Evolutionary conservation across 2,113 vertebrate species (phyloP).

Genomic region (Noctilio leporinus): DNA sequence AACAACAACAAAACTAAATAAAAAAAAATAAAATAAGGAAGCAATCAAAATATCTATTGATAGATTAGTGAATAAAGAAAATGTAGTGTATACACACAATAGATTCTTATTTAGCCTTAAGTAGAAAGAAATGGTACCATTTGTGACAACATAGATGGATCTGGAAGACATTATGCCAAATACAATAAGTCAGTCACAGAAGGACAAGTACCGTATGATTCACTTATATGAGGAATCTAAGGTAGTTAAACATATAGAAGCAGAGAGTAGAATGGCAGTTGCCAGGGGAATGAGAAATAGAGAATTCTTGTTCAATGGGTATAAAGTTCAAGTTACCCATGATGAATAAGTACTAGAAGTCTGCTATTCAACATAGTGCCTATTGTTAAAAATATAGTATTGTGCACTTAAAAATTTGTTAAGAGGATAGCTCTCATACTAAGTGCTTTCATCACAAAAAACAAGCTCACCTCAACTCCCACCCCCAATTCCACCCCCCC

Average conservation of each 20-base stretch:
- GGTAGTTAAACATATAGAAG: neutral
- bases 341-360: neutral
- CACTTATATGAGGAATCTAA: neutral
- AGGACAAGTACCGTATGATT: neutral
- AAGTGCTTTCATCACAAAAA: neutral
- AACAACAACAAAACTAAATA: too few species aligned
- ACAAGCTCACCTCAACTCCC: neutral
- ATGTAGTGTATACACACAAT: neutral
- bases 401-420: neutral
- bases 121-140: neutral
- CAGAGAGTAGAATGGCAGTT: neutral
- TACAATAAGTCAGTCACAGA: neutral
- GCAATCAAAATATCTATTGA: neutral
- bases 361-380: neutral
- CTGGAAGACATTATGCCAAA: neutral
- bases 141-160: neutral
- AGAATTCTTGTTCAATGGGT: neutral
- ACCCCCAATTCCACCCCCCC: accelerated
- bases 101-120: neutral
- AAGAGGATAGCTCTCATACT: neutral
- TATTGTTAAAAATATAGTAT: neutral
- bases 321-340: neutral
- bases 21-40: neutral
- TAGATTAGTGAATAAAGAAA: neutral
- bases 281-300: neutral